These are phyloP conservation scores for Cricetomys ansorgei DNA, from an alignment of 2,113 vertebrate genomes.

Conservation along the genomic window DNA sequence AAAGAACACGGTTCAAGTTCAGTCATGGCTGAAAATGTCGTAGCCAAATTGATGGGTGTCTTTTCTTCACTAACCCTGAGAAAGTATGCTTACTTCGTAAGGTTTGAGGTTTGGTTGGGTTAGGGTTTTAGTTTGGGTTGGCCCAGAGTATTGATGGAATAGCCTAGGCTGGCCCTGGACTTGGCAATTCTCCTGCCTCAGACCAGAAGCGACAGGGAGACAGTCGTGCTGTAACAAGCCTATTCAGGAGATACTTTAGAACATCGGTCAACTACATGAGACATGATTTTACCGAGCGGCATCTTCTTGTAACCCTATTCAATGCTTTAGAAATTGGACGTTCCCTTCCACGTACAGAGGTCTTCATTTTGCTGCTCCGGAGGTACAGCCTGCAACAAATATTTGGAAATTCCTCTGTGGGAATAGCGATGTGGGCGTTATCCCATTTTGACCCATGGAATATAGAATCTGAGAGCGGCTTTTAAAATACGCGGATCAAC, in stretches of 20 bases:
- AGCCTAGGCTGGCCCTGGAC: not conserved
- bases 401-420: not conserved
- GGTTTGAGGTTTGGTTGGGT: not conserved
- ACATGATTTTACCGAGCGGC: not conserved
- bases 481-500: not conserved
- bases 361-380: not conserved
- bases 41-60: not conserved
- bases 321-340: not conserved
- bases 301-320: not conserved
- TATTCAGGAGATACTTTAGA: not conserved
- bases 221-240: not conserved
- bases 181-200: not conserved
- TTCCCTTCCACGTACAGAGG: not conserved
- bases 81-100: not conserved
- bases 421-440: not conserved
- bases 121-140: not conserved
- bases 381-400: not conserved
- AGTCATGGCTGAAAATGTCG: not conserved
- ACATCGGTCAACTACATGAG: not conserved
- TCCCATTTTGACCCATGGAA: conserved; percentile 13
- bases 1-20: conserved; percentile 5
- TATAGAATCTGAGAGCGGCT: not conserved
- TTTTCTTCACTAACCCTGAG: not conserved
- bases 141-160: not conserved
- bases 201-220: too few relatives aligned